phyloP scores from a whole-genome alignment of 2,113 vertebrate genomes.

The Brienomyrus brachyistius region DNA sequence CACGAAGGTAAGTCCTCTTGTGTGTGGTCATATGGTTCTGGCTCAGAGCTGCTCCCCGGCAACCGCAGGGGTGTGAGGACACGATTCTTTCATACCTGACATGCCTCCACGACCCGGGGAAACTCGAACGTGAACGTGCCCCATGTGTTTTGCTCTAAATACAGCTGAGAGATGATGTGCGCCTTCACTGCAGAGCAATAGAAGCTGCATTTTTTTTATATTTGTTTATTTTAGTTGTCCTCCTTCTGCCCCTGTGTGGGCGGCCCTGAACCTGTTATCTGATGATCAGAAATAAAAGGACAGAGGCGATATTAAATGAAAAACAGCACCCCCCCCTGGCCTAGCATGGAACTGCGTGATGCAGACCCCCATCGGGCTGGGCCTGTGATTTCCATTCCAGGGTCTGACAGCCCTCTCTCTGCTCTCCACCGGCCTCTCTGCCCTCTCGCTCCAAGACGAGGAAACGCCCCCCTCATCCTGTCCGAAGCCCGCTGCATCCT shows the following conservation, averaged over 20 bases:
- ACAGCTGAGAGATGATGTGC: not conserved
- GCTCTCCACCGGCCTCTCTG: not conserved
- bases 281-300: not conserved
- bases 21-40: not conserved
- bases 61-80: not conserved
- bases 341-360: not conserved
- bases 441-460: not conserved
- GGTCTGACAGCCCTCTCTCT: not conserved
- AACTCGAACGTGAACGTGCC: not conserved
- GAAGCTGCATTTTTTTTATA: not conserved
- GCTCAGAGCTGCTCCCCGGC: not conserved
- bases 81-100: not conserved
- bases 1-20: not conserved
- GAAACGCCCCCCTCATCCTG: not conserved
- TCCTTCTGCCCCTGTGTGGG: not conserved
- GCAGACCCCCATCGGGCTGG: not conserved
- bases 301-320: not conserved
- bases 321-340: not conserved
- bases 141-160: not conserved
- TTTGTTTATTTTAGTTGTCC: not conserved
- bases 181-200: not conserved
- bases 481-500: constrained; percentile 23
- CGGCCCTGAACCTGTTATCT: not conserved
- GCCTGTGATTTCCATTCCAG: not conserved
- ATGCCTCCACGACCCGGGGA: not conserved